Base-by-base conservation (phyloP, 2,797 vertebrate genomes). In the Hybognathus amarus region DNA sequence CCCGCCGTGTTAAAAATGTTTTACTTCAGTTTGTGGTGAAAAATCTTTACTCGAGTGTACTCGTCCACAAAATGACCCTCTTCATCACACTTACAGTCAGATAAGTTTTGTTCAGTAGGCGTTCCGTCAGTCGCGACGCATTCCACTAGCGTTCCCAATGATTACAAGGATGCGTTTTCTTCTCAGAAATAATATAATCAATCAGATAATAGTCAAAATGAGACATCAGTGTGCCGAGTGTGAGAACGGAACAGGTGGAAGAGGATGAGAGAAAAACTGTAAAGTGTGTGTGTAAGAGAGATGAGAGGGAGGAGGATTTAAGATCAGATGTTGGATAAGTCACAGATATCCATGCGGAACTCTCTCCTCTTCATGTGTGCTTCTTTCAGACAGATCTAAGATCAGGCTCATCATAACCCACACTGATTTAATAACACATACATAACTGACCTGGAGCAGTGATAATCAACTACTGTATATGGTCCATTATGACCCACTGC, bases 361-460 rank as follows among this genome's bases (percentile, higher is more conserved):
- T 80, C 68, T 88, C n/a, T 86, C 83, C 85, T 86, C 82, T 47
- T 77, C 47, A 30, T 6, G n/a, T 38, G 56, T 52, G 42, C 9
- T 50, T 50, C 10, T 24, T n/a, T n/a, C n/a, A 20, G 24, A 20
- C 74, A 89, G 90, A 86, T 85, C 88, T 85, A n/a, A 33, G 24
- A 76, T 82, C 80, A 42, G 59, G 59, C 13, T 66, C 22, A 38
- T 9, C 6, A n/a, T 10, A 6, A 11, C 6, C 17, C 59, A 52
- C 42, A 52, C 30, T 12, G 13, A 27, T 24, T 36, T 42, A 64
- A 1, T 63, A 27, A 52, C 24, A 33, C 27, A 33, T 24, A 30
- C n/a, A 11, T 36, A 79, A 69, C 78, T 42, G 78, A 30, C 8
- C 78, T 20, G 13, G 45, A 68, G 56, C 24, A 77, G 33, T 2